Evolutionary conservation across 2,888 invertebrate species (phyloP), one percentile per base, ranked within the genome.

Genomic region (Synergus laeviventris): DNA sequence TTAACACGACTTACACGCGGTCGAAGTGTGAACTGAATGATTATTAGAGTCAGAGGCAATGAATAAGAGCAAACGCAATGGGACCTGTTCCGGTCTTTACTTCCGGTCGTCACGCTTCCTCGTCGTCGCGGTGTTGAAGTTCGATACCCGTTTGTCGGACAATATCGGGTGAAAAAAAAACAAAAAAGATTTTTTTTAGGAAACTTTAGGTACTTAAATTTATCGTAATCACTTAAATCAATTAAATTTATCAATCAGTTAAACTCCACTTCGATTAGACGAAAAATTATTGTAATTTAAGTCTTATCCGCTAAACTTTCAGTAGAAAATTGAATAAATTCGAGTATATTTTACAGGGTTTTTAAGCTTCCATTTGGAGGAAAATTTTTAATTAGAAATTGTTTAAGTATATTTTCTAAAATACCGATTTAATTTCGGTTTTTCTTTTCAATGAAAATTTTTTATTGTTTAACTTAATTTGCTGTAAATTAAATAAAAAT

Each of bases 41-140:
- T 83, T 84, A 83, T 82, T 79, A 78, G 83, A 80, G 79, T 79
- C 77, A 78, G 76, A 64, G 42, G 77, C 77, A 78, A 81, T 80
- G 78, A 78, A 79, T 80, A 77, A 78, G 76, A 83, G 75, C 64
- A 80, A 81, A 79, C 78, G 80, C 82, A 85, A 82, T 82, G 77
- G 78, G 78, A 78, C 82, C 82, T 84, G 83, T 88, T 88, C 87
- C 87, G 87, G 87, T 79, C 83, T 85, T 81, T 81, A 78, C 77
- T 86, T 87, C 87, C 87, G 86, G 81, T 76, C 81, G 87, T 86
- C 81, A 85, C 83, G 84, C 83, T 84, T 24, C 21, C 66, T 70
- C 45, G 70, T 70, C 49, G 31, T 49, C 49, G 1, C 8, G n/a
- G 31, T n/a, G 70, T 70, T 70, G 42, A 70, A 49, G 49, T 70